Conservation (phyloP, 2,888 invertebrate species). For the Aromia moschata region DNA sequence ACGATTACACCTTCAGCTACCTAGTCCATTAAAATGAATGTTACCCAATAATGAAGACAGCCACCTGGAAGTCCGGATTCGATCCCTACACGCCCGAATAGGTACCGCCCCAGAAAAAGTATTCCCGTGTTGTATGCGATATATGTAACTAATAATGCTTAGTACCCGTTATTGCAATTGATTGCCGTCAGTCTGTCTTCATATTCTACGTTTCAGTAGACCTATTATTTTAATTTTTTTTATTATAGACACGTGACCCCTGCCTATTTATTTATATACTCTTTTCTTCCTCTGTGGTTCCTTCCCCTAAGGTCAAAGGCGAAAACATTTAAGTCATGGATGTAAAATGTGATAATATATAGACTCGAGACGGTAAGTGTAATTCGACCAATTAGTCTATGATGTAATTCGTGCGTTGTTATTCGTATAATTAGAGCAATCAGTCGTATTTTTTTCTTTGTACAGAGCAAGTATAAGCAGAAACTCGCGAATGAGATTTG, state of each 20-base stretch:
- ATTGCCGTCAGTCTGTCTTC: conserved; percentile 39
- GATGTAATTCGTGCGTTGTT: conserved; percentile 21
- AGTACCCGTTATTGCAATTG: conserved; percentile 40
- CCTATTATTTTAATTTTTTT: too few species aligned
- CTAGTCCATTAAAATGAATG: background rate
- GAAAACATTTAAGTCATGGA: conserved; percentile 27
- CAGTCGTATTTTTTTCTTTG: conserved; percentile 22
- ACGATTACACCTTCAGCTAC: background rate
- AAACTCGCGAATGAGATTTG: conserved; percentile 2
- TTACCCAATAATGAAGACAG: background rate
- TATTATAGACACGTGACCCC: too few species aligned
- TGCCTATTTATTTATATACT: background rate
- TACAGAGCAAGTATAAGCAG: conserved; percentile 7
- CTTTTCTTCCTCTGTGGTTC: too few species aligned
- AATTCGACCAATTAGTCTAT: conserved; percentile 18
- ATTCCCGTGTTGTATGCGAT: too few species aligned
- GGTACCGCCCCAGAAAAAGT: conserved; percentile 3
- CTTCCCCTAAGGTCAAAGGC: conserved; percentile 7
- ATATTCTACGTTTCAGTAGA: too few species aligned
- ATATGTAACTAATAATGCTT: too few species aligned
- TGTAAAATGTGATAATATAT: conserved; percentile 8
- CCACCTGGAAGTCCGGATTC: background rate
- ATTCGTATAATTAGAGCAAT: conserved; percentile 22
- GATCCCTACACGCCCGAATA: background rate
- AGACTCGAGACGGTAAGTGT: conserved; percentile 8